Evolutionary conservation across 2,888 invertebrate species (phyloP), one percentile per base, ranked within the genome.

Genomic region (Dolichomitus sp.): DNA sequence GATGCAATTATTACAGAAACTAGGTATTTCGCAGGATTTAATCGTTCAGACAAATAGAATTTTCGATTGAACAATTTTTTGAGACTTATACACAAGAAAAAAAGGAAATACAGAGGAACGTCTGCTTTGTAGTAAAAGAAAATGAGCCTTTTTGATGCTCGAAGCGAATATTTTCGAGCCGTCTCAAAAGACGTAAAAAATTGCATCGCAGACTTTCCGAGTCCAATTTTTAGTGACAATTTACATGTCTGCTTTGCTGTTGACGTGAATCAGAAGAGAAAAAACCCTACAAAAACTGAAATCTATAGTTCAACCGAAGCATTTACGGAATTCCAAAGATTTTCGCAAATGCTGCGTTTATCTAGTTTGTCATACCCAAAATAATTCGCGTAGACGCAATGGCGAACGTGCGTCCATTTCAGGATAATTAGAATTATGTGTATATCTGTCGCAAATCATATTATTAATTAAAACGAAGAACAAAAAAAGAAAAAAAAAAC

Each of bases 311-410:
- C 30, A 30, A 57, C 14, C 19, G 45, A 42, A 42, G 68, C 68
- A 72, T 76, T 81, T 69, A 68, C 33, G 40, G 61, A 77, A 73
- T 69, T 69, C 42, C 40, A 40, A 77, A 17, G 14, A 50, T 73
- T 63, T 48, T 48, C 37, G 54, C 17, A 37, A 66, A 42, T 23
- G 2, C 27, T 68, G 73, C 68, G 65, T 61, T 77, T 40, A 27
- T 73, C 37, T 73, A 68, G 33, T 74, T 78, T 54, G 40, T 80
- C 73, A 73, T 68, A 54, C 59, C 72, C 57, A 45, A 40, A 42
- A 54, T 57, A 23, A 17, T 17, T 37, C 27, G 48, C 52, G 40
- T 14, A 27, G 59, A 76, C 76, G 66, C 48, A 14, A 59, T 52
- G 33, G 63, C 40, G 48, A 74, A 40, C 19, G 42, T 12, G 42